Evolutionary conservation across 2,888 invertebrate genomes (phyloP), one percentile per base, ranked within the genome.

Genomic region (Polietes domitor): DNA sequence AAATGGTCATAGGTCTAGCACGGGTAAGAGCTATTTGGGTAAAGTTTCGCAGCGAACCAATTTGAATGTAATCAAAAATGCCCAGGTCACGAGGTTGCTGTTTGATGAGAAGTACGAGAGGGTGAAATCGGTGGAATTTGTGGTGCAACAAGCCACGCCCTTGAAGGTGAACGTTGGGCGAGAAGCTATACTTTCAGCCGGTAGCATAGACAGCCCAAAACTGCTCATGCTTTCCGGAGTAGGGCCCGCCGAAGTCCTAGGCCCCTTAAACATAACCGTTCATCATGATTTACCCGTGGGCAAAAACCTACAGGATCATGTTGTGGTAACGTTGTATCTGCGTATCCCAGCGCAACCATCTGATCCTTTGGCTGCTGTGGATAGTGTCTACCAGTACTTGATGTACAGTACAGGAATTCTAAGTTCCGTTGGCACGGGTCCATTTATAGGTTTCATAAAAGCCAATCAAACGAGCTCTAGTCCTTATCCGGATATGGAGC

Each of bases 251-350:
- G 17, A 87, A 0, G 88, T 90, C 9, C 83, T 92, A 7, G 43
- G 86, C 65, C 32, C 87, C 0, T 37, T 90, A 3, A 47, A 87
- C 0, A 86, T 92, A 9, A 84, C 88, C 0, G 73, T 91, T 5
- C 28, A 89, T 0, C 76, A 85, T 1, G 82, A 90, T 12, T 61
- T 92, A 7, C 87, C 87, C 0, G 95, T 97, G 0, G 96, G 96
- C 0, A 93, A 94, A 86, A 96, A 97, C 89, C 92, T 97, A 0
- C 96, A 97, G 91, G 97, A 97, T 89, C 97, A 97, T 90, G 94
- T 96, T 24, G 94, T 94, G 0, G 93, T 95, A 1, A 88, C 89
- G 2, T 4, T 92, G 0, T 87, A 90, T 21, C 55, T 91, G 15
- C 86, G 89, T 24, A 91, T 94, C 86, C 93, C 94, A 1, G 85